These are phyloP conservation scores for Lasaia peninsularis DNA, from an alignment of 1,140 invertebrate species.

Conservation along the genomic window DNA sequence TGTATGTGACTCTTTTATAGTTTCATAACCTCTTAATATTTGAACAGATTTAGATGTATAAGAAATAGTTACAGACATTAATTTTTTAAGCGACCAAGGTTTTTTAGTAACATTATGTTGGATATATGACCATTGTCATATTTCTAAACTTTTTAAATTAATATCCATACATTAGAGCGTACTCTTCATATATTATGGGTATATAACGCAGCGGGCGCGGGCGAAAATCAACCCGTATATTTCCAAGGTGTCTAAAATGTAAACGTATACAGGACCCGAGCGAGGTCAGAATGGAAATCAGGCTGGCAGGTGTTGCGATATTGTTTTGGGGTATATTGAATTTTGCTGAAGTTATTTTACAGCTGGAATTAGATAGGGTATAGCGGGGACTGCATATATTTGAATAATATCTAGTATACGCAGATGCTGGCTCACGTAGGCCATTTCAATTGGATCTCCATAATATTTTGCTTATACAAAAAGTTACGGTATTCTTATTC, in stretches of 20 bases:
- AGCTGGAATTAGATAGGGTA: conserved; percentile 41
- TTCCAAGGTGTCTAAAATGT: conserved; percentile 41
- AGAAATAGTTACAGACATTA: too few relatives aligned
- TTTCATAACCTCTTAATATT: too few relatives aligned
- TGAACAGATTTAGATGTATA: too few relatives aligned
- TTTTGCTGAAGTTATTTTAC: conserved; percentile 46
- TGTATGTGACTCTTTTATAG: too few relatives aligned
- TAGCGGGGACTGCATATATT: conserved; percentile 31
- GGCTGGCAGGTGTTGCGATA: conserved; percentile 42
- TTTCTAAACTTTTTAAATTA: too few relatives aligned
- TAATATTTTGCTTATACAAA: background rate
- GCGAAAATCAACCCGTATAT: too few relatives aligned
- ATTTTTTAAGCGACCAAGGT: too few relatives aligned
- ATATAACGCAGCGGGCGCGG: too few relatives aligned
- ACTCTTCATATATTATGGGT: background rate
- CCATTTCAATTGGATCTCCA: conserved; percentile 5
- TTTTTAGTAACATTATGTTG: too few relatives aligned
- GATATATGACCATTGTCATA: too few relatives aligned
- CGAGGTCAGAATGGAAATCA: conserved; percentile 41
- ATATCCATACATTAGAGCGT: too few relatives aligned
- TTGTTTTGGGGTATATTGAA: conserved; percentile 51
- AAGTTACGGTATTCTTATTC: background rate
- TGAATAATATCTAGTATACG: conserved; percentile 26
- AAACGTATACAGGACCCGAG: conserved; percentile 40
- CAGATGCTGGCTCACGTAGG: conserved; percentile 4